A percentile compares a stretch with the other conserved stretches of the same genome.
phyloP scores from a whole-genome alignment of 1,140 invertebrate species.

The Galleria mellonella region DNA sequence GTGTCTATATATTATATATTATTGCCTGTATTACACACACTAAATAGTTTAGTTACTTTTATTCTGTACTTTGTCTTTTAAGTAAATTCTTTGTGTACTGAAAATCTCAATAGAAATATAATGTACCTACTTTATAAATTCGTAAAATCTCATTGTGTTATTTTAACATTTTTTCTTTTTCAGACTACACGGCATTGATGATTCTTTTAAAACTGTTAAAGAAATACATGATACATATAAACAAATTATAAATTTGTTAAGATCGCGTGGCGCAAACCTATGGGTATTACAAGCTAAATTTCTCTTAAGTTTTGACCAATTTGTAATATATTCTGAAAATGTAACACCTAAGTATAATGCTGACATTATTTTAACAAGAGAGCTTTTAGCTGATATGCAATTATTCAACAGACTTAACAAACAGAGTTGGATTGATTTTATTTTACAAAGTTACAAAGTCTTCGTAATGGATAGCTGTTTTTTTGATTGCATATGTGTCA shows the following conservation, averaged over 20 bases:
- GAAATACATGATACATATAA: constrained; percentile 58
- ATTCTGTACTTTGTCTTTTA: too few relatives aligned
- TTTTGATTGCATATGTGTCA: constrained; percentile 55
- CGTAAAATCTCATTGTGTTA: background rate
- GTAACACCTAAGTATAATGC: constrained; percentile 40
- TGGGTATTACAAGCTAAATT: constrained; percentile 50
- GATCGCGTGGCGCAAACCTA: constrained; percentile 45
- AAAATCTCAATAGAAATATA: too few relatives aligned
- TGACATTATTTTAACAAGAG: constrained; percentile 38
- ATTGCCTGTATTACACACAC: too few relatives aligned
- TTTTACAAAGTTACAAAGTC: constrained; percentile 63
- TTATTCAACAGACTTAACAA: constrained; percentile 57
- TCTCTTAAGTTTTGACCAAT: constrained; percentile 57
- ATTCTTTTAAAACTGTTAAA: constrained; percentile 43
- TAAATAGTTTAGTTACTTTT: too few relatives aligned
- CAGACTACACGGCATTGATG: constrained; percentile 37
- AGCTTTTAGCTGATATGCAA: constrained; percentile 30
- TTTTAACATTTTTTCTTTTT: constrained; percentile 13
- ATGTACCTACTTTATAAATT: too few relatives aligned
- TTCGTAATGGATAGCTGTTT: constrained; percentile 64
- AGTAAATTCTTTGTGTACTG: too few relatives aligned
- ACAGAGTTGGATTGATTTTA: constrained; percentile 64
- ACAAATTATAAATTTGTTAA: constrained; percentile 50
- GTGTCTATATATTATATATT: too few relatives aligned
- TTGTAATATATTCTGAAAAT: constrained; percentile 43